These are phyloP conservation scores for Stercorarius parasiticus DNA, from an alignment of 2,113 vertebrate species.

Conservation along the genomic window DNA sequence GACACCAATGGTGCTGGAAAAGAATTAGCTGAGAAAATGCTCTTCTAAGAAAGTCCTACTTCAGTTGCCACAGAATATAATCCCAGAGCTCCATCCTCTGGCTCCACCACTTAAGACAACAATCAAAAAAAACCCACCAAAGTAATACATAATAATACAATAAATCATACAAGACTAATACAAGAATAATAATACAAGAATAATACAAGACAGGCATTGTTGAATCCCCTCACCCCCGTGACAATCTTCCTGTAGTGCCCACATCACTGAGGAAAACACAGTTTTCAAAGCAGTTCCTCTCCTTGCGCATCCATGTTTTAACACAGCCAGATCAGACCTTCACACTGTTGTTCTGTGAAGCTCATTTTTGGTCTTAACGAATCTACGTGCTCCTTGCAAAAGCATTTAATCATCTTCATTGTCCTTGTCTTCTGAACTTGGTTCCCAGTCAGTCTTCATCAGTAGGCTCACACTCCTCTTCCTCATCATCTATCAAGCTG, in stretches of 20 bases:
- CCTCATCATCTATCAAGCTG: background rate
- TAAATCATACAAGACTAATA: background rate
- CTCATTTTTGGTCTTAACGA: slow-evolving; percentile 67
- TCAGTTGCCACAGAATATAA: background rate
- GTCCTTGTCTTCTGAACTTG: slow-evolving; percentile 57
- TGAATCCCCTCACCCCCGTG: background rate
- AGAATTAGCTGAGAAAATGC: background rate
- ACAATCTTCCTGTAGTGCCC: background rate
- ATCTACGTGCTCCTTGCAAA: slow-evolving; percentile 65
- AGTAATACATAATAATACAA: background rate
- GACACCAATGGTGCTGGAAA: background rate
- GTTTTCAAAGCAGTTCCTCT: background rate
- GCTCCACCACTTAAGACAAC: background rate
- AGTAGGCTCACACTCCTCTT: background rate
- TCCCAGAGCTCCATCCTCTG: background rate
- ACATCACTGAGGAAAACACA: background rate
- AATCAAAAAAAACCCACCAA: background rate
- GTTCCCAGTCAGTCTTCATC: slow-evolving; percentile 48
- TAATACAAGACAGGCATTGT: background rate
- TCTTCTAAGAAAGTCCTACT: background rate
- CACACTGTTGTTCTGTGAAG: background rate
- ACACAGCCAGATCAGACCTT: background rate
- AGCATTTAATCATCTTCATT: slow-evolving; percentile 64
- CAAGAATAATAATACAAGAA: background rate
- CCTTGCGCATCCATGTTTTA: background rate